Base-by-base conservation (phyloP, 2,113 vertebrate species). In the Aleadryas rufinucha region DNA sequence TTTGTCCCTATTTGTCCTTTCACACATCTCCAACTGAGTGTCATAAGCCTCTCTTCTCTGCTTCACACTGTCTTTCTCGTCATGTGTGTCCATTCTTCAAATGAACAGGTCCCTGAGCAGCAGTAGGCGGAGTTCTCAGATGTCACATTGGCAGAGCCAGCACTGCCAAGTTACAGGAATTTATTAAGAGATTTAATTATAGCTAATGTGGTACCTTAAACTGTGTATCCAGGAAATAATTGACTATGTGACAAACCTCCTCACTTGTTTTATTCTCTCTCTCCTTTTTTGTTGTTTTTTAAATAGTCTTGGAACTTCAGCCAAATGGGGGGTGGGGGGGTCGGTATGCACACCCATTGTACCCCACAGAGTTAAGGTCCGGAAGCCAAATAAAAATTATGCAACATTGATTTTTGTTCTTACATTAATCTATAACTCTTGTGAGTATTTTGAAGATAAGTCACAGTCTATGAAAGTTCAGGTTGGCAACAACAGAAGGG, bases 241-340 rank as follows among this genome's bases (percentile, higher is more conserved):
- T 52, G 11, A 39, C 16, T 60, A 3, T 23, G 7, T 74, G n/a
- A 47, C 30, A 87, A 69, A 15, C 6, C 5, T 77, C 5, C 6
- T 27, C 10, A 9, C 6, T 41, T 59, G 1, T 22, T 45, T 49
- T 22, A 4, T 41, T 56, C 9, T 53, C 1, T 23, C 35, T 11
- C 10, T 31, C 5, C 18, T 4, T 19, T 7, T 9, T 22, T 31
- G 24, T 15, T 4, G 16, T 35, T 52, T 45, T 12, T 5, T 1
- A 8, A 71, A 30, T 6, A 1, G 0, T 45, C 4, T 60, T 5
- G 23, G 9, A 19, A 1, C 8, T 80, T 65, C 19, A 37, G 16
- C 11, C 26, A 81, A 60, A n/a, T 6, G 4, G 35, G 1, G 2
- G 2, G n/a, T n/a, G n/a, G n/a, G n/a, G n/a, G n/a, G n/a, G n/a